Evolutionary conservation across 2,888 invertebrate species (phyloP), one percentile per base, ranked within the genome.

Genomic region (Hypercompe scribonia): DNA sequence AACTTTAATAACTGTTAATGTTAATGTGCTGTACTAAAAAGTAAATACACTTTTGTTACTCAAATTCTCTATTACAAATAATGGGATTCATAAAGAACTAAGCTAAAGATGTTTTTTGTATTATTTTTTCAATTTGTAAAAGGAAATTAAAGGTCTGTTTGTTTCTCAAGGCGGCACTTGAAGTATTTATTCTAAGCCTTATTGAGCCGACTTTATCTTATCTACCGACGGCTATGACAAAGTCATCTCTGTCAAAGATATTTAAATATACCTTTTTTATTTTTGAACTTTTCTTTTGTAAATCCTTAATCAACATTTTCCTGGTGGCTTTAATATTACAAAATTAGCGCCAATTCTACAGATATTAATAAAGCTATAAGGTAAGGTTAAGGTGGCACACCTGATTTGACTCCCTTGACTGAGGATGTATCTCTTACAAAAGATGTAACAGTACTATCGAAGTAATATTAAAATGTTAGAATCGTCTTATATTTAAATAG

Each of bases 71-170:
- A 74, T 75, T 33, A 72, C 70, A 73, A 71, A 70, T 68, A 74
- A 61, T 78, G 46, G 74, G 73, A 69, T 75, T 75, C 65, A 61
- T 74, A 71, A 67, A 70, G n/a, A 65, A 67, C 67, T 75, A 74
- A 65, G 64, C 67, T 75, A 74, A 78, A 78, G 71, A 80, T 73
- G 65, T 77, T 76, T 78, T 75, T 63, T 66, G 74, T 78, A 77
- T 84, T 77, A 80, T 85, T 87, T 87, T 89, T 90, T 90, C 86
- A 89, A 89, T 91, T 89, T 89, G 81, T 82, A 80, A 82, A 82
- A 88, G 90, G 91, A 91, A 91, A 91, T 91, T 90, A 90, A 89
- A 85, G 79, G 81, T 79, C 85, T 88, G 86, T 88, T 89, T 89
- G 86, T 88, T 87, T 87, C 83, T 81, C 81, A 81, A 84, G 79